phyloP scores from a whole-genome alignment of 2,113 vertebrate species.

The Albula goreensis region DNA sequence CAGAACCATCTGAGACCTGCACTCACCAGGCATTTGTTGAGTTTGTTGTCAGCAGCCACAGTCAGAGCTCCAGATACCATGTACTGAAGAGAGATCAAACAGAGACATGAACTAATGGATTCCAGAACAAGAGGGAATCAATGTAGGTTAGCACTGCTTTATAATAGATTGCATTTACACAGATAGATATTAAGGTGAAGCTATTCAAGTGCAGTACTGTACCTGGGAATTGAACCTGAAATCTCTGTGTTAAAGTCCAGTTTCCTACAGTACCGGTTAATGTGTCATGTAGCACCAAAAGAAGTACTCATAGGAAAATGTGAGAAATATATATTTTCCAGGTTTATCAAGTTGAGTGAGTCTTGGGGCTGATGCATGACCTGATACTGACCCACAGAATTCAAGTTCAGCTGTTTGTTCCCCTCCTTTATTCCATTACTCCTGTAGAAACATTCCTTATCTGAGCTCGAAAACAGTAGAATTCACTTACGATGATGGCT shows the following conservation, averaged over 20 bases:
- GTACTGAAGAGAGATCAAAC: conserved; percentile 5
- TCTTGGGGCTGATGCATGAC: not conserved
- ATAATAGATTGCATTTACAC: too few species aligned
- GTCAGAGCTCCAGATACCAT: conserved; percentile 32
- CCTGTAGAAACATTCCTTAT: not conserved
- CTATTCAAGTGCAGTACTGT: too few species aligned
- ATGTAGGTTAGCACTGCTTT: not conserved
- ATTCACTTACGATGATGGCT: conserved; percentile 33
- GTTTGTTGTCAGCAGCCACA: conserved; percentile 16
- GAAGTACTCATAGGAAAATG: too few species aligned
- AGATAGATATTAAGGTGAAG: too few species aligned
- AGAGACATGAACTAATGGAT: not conserved
- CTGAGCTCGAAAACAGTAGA: not conserved
- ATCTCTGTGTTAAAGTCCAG: too few species aligned
- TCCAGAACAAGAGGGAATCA: not conserved
- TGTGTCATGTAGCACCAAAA: too few species aligned
- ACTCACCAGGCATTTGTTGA: conserved; percentile 25
- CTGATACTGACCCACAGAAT: not conserved
- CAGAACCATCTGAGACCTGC: not conserved
- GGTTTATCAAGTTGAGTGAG: not conserved
- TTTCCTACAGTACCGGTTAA: too few species aligned
- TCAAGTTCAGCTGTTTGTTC: not conserved
- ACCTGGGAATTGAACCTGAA: too few species aligned
- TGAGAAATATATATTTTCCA: not conserved
- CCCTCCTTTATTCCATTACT: not conserved